These are phyloP conservation scores for Oreochromis spilurus DNA, from an alignment of 2,113 vertebrate species.

Conservation along the genomic window DNA sequence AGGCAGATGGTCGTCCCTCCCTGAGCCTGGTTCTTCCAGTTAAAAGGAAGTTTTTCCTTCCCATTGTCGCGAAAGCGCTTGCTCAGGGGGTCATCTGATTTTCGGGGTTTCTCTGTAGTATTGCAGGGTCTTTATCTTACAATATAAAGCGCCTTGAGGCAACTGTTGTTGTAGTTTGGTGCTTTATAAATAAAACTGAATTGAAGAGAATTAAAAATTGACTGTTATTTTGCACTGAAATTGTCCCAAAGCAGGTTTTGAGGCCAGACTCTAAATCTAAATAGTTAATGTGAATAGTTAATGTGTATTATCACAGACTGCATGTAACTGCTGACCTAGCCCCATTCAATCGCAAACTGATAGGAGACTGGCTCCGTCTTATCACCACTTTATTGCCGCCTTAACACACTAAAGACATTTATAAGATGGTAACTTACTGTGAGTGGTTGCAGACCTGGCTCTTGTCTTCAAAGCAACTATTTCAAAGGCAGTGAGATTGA, in stretches of 20 bases:
- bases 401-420: not conserved
- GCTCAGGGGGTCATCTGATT: not conserved
- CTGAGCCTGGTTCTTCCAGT: accelerated
- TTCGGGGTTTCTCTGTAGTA: not conserved
- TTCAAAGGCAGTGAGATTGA: not conserved
- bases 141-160: not conserved
- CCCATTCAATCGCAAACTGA: not conserved
- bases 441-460: not conserved
- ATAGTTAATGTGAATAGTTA: not conserved
- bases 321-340: not conserved
- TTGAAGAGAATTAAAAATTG: too few relatives aligned
- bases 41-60: not conserved
- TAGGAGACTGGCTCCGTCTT: not conserved
- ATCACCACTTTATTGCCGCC: not conserved
- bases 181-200: too few relatives aligned
- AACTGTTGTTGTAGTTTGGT: not conserved
- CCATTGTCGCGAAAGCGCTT: not conserved
- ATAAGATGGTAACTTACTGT: not conserved
- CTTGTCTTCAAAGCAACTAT: not conserved
- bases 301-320: not conserved
- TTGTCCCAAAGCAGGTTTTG: not conserved
- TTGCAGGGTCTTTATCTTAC: not conserved
- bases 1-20: not conserved
- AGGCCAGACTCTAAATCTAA: not conserved
- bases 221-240: not conserved